phyloP scores from a whole-genome alignment of 2,113 vertebrate species.

The Mormoops blainvillei region DNA sequence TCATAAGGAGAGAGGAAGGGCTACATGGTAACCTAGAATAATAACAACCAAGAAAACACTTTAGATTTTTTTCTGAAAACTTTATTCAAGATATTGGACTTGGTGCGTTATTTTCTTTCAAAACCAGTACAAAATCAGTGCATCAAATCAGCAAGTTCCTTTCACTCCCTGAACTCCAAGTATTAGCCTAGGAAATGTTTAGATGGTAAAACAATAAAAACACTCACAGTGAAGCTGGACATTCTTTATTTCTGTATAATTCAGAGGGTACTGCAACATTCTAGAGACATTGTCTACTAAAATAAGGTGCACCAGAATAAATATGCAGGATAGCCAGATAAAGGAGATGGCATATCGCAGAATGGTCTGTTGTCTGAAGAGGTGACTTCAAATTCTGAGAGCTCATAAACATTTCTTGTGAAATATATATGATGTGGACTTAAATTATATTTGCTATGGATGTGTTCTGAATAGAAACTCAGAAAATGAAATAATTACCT shows the following conservation, averaged over 20 bases:
- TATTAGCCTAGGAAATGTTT: background rate
- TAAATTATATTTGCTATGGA: constrained; percentile 40
- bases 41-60: background rate
- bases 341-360: background rate
- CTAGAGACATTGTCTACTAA: background rate
- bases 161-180: background rate
- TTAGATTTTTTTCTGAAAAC: background rate
- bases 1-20: background rate
- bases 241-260: background rate
- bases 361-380: constrained; percentile 9
- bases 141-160: background rate
- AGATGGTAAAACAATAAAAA: constrained; percentile 1
- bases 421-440: constrained; percentile 20
- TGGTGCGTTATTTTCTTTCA: background rate
- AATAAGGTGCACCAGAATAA: background rate
- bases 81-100: background rate
- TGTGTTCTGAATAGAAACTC: constrained; percentile 35
- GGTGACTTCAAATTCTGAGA: constrained; percentile 45
- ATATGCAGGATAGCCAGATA: background rate
- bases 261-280: background rate
- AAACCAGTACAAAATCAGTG: background rate
- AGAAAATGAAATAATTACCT: constrained; percentile 28
- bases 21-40: background rate
- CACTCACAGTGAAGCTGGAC: background rate
- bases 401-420: constrained; percentile 4